These are phyloP conservation scores for Sisyra nigra DNA, from an alignment of 2,888 invertebrate species.

Conservation along the genomic window DNA sequence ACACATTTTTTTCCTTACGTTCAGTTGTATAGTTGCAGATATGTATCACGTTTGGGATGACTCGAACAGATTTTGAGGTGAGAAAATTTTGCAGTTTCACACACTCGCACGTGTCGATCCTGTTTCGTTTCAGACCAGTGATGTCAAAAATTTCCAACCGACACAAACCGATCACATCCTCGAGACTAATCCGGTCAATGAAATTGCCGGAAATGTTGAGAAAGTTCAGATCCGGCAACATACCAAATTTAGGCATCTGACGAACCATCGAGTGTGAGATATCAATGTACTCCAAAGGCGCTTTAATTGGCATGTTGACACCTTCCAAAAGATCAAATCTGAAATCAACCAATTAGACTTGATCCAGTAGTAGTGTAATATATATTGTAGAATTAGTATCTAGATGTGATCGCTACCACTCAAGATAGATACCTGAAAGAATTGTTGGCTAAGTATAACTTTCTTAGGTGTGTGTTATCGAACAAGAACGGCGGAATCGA, in stretches of 20 bases:
- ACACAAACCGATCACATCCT: constrained; percentile 44
- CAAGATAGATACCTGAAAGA: constrained; percentile 20
- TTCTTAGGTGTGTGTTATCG: constrained; percentile 39
- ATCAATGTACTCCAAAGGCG: constrained; percentile 40
- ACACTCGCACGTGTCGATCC: constrained; percentile 20
- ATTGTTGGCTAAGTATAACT: constrained; percentile 40
- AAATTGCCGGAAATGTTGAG: constrained; percentile 47
- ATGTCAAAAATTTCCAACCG: constrained; percentile 39
- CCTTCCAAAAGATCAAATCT: constrained; percentile 16
- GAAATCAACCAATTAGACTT: not conserved
- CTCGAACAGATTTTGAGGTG: constrained; percentile 9
- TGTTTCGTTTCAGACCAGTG: constrained; percentile 24
- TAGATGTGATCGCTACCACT: not conserved
- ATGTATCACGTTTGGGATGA: constrained; percentile 10
- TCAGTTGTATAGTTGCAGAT: constrained; percentile 15
- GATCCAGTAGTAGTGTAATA: not conserved
- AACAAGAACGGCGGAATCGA: constrained; percentile 31
- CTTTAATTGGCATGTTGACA: constrained; percentile 36
- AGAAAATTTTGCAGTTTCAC: constrained; percentile 11
- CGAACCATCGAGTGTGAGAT: constrained; percentile 41
- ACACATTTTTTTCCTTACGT: too few relatives aligned
- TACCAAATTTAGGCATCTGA: constrained; percentile 41
- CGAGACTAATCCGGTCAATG: constrained; percentile 28
- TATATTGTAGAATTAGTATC: not conserved
- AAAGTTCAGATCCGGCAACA: constrained; percentile 35